phyloP scores from a whole-genome alignment of 2,113 vertebrate species.

The Phoxinus phoxinus region DNA sequence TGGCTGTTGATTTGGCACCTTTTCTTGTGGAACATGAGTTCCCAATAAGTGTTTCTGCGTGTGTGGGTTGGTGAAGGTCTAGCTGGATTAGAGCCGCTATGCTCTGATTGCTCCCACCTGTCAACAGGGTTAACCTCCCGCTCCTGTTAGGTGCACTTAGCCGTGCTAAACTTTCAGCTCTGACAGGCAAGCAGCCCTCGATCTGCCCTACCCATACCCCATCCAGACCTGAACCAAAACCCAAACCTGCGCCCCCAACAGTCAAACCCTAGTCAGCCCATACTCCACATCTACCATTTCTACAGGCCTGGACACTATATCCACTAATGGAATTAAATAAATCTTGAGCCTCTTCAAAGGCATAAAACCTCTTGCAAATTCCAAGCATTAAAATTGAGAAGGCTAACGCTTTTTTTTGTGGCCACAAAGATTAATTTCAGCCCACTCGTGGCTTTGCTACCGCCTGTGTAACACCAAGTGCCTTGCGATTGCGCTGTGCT shows the following conservation, averaged over 20 bases:
- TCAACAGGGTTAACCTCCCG: conserved; percentile 73
- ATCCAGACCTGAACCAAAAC: conserved; percentile 68
- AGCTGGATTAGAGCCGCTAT: conserved; percentile 87
- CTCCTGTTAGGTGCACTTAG: conserved; percentile 85
- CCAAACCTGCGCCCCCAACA: conserved; percentile 76
- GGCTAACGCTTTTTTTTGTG: conserved; percentile 46
- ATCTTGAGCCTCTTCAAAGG: conserved; percentile 56
- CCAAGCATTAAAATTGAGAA: conserved; percentile 57
- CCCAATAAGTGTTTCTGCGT: conserved; percentile 25
- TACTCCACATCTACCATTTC: not conserved
- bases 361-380: conserved; percentile 60
- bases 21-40: not conserved
- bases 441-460: conserved; percentile 36
- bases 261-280: conserved; percentile 25
- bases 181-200: conserved; percentile 88
- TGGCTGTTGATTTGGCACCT: not conserved
- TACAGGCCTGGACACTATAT: conserved; percentile 43
- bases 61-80: conserved; percentile 34
- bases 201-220: conserved; percentile 72
- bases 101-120: conserved; percentile 89
- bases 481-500: not conserved
- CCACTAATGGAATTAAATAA: conserved; percentile 67
- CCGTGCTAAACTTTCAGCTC: conserved; percentile 86
- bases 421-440: conserved; percentile 58
- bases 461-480: conserved; percentile 11